Conservation (phyloP, 2,888 invertebrate genomes). For the Leptopilina drosophilae region DNA sequence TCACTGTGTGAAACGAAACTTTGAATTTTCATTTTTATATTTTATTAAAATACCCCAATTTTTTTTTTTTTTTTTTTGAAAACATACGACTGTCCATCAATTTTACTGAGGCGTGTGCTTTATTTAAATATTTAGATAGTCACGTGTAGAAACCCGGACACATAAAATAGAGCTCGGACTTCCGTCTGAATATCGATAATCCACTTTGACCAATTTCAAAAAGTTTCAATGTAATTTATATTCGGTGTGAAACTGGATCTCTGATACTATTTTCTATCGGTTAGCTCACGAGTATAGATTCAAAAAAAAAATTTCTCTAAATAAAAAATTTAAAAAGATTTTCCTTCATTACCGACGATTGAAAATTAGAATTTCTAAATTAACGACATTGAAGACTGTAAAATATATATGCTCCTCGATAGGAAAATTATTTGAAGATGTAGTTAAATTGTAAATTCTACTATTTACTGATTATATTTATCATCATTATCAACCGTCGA, state of each 20-base stretch:
- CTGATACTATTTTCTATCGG: too few species aligned
- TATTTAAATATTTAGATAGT: conserved; percentile 28
- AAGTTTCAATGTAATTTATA: too few species aligned
- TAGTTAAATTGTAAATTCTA: background rate
- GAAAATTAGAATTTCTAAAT: background rate
- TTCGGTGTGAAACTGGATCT: too few species aligned
- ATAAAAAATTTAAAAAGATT: background rate
- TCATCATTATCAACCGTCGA: background rate
- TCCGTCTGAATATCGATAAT: conserved; percentile 30
- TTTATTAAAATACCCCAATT: too few species aligned
- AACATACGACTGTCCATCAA: background rate
- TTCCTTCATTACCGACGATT: background rate
- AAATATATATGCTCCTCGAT: background rate
- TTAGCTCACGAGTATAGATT: too few species aligned
- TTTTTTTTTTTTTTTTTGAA: too few species aligned
- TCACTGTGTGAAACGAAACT: too few species aligned
- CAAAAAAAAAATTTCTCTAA: background rate
- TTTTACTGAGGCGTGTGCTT: background rate
- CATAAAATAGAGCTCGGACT: conserved; percentile 6
- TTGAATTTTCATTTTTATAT: too few species aligned
- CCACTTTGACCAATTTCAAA: too few species aligned
- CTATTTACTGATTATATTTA: background rate
- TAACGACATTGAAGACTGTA: background rate
- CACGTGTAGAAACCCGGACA: conserved; percentile 1
- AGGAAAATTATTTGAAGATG: background rate